A percentile compares a stretch with the other conserved stretches of the same genome.
Evolutionary conservation across 2,888 invertebrate genomes (phyloP).

Genomic region (Parnassius smintheus): DNA sequence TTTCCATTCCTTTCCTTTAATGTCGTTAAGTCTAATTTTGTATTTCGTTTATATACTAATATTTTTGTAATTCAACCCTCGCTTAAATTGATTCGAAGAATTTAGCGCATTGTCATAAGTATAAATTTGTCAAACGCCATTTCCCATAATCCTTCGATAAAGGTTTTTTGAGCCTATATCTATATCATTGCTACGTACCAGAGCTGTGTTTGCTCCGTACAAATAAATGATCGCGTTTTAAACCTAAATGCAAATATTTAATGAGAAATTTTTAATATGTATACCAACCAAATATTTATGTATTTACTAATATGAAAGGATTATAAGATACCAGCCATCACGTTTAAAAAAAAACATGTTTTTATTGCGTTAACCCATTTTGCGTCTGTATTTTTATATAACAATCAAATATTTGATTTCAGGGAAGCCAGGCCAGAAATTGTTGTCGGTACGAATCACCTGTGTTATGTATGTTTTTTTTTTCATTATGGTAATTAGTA

Average conservation of each 20-base stretch:
- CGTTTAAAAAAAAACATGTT: background rate
- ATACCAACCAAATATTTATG: background rate
- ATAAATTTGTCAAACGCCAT: slow-evolving; percentile 19
- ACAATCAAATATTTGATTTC: no score
- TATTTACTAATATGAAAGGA: background rate
- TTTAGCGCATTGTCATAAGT: background rate
- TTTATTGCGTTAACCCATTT: no score
- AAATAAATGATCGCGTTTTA: slow-evolving; percentile 5
- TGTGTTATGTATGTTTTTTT: no score
- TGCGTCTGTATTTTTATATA: no score
- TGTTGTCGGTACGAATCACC: no score
- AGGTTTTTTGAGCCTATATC: background rate
- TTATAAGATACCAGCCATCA: background rate
- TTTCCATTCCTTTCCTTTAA: no score
- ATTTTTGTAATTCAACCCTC: no score
- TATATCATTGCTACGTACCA: no score
- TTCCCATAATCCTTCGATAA: slow-evolving; percentile 13
- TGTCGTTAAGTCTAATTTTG: no score
- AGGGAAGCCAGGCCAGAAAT: no score
- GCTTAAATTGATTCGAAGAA: background rate
- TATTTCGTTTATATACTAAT: no score
- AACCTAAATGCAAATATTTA: slow-evolving; percentile 8
- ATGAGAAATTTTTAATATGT: background rate
- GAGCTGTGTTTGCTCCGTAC: slow-evolving; percentile 9
- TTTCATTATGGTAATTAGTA: no score